Base-by-base conservation (phyloP, 2,113 vertebrate genomes). In the Epinephelus cyanopodus region DNA sequence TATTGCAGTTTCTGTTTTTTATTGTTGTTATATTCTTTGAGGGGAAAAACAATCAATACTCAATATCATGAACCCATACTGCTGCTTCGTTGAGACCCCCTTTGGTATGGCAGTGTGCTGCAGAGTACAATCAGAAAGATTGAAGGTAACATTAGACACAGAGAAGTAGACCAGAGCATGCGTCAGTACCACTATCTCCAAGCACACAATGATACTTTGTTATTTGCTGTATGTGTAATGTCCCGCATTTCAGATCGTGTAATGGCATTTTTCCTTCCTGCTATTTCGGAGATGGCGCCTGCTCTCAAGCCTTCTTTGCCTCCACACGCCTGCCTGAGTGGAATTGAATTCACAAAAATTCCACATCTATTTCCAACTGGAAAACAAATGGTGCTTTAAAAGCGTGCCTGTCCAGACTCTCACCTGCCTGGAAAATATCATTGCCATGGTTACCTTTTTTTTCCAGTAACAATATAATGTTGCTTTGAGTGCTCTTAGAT, bases 351-450 rank as follows among this genome's bases (percentile, higher is more conserved):
- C 72, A 72, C 42, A 54, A 27, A 23, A 82, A 67, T 81, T 66
- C 42, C 37, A 83, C 70, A 42, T 90, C 70, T 47, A 80, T 87
- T 81, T 85, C 70, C 64, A 68, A 62, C 74, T 65, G 70, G 73
- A 89, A 45, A 90, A 87, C 73, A 92, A 89, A 90, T 87, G 92
- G 91, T 93, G 92, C 89, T 93, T 90, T 81, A 77, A 87, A 85
- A 77, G 69, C 45, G 89, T 93, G 92, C 87, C 92, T 92, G 82
- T 88, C 79, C 78, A 83, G 80, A 91, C 67, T 87, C 82, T 90
- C 78, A 87, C 77, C 83, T 89, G 75, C 82, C 87, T 89, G 83
- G 68, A 74, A 89, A 89, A 88, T 81, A 81, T 66, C 69, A 86
- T 92, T 81, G 81, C 81, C 81, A 89, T 89, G 88, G 89, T 93